Percentiles rank a stretch among this genome's conserved stretches.
These are phyloP conservation scores for Lithosia quadra DNA, from an alignment of 2,888 invertebrate species.

Conservation along the genomic window DNA sequence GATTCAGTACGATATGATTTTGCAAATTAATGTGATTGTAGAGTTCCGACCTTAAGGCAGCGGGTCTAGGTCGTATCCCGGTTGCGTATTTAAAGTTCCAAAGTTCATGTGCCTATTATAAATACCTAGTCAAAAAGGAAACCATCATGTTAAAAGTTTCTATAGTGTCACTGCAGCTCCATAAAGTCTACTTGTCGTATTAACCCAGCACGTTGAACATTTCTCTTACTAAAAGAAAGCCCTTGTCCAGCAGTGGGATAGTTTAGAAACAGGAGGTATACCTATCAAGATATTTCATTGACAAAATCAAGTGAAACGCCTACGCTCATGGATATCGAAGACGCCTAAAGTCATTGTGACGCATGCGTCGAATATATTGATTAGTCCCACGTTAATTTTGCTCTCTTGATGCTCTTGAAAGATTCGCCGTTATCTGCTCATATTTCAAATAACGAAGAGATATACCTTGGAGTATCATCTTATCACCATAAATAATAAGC, in stretches of 20 bases:
- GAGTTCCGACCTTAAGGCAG: not conserved
- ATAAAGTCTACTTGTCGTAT: not conserved
- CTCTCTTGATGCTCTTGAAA: conserved; percentile 57
- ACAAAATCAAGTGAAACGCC: conserved; percentile 57
- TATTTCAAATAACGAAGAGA: conserved; percentile 36
- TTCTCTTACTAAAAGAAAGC: not conserved
- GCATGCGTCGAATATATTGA: conserved; percentile 85
- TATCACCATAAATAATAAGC: conserved; percentile 14
- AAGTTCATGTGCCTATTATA: not conserved
- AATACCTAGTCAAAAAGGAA: not conserved
- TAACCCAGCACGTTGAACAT: not conserved
- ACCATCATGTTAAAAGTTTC: not conserved
- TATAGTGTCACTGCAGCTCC: not conserved
- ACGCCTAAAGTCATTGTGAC: conserved; percentile 66
- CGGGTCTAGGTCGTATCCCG: not conserved
- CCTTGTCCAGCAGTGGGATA: not conserved
- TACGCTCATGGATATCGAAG: conserved; percentile 57
- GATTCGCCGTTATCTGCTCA: conserved; percentile 37
- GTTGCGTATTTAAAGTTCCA: not conserved
- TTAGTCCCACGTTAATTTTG: conserved; percentile 72
- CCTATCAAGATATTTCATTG: not conserved
- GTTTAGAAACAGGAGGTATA: not conserved
- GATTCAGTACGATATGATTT: not conserved
- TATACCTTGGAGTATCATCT: conserved; percentile 24
- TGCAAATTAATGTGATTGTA: not conserved